A percentile compares a stretch with the other conserved stretches of the same genome.
Evolutionary conservation across 2,888 invertebrate species (phyloP).

Genomic region (Tiphia femorata): DNA sequence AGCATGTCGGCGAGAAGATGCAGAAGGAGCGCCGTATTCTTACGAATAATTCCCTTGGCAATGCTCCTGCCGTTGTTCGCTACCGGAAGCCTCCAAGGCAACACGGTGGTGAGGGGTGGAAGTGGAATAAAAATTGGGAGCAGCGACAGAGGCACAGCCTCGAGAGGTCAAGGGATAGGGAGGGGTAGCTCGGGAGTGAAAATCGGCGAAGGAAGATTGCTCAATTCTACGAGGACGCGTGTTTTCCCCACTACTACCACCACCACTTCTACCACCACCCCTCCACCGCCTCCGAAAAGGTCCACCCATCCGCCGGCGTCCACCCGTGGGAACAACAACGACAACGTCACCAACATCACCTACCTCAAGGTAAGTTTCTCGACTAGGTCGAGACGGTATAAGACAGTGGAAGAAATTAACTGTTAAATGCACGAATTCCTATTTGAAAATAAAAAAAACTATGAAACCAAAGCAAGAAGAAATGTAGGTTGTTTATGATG

Average conservation of each 20-base stretch:
- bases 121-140: constrained; percentile 64
- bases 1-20: neutral
- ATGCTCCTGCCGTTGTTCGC: constrained; percentile 25
- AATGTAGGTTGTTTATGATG: too few species aligned
- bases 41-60: constrained; percentile 7
- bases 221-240: constrained; percentile 59
- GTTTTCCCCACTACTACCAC: constrained; percentile 48
- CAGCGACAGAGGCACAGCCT: constrained; percentile 47
- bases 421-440: too few species aligned
- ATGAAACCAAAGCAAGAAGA: too few species aligned
- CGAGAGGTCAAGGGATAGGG: constrained; percentile 52
- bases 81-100: constrained; percentile 35
- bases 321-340: constrained; percentile 18
- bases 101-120: constrained; percentile 55
- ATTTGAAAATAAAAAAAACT: too few species aligned
- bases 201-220: constrained; percentile 58
- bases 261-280: constrained; percentile 47
- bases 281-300: constrained; percentile 24
- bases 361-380: constrained; percentile 36
- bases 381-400: too few species aligned
- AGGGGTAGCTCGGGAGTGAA: constrained; percentile 56
- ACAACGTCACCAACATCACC: constrained; percentile 30
- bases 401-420: too few species aligned
- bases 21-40: neutral
- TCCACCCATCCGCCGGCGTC: constrained; percentile 45